phyloP scores from a whole-genome alignment of 2,113 vertebrate species.

The Cyphomyrus discorhynchus region DNA sequence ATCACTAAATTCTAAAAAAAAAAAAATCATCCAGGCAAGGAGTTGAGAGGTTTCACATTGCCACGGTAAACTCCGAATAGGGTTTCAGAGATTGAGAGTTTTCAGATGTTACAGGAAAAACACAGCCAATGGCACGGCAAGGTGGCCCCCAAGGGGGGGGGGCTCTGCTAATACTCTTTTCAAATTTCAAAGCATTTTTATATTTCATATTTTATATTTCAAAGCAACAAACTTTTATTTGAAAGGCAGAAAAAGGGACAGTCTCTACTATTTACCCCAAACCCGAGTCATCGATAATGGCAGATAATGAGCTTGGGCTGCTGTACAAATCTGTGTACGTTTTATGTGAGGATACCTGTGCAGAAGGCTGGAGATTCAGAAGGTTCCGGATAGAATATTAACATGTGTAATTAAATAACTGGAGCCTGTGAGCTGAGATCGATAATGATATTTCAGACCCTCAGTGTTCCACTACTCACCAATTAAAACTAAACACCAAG shows the following conservation, averaged over 20 bases:
- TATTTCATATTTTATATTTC: too few relatives aligned
- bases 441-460: slow-evolving; percentile 61
- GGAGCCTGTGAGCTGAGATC: slow-evolving; percentile 58
- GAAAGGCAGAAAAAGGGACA: neutral
- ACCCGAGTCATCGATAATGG: neutral
- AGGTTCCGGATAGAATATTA: slow-evolving; percentile 58
- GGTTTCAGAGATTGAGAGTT: slow-evolving; percentile 38
- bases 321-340: slow-evolving; percentile 51
- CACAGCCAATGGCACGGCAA: slow-evolving; percentile 32
- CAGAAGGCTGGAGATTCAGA: slow-evolving; percentile 51
- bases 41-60: slow-evolving; percentile 40
- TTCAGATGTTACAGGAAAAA: slow-evolving; percentile 33
- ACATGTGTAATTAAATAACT: slow-evolving; percentile 60
- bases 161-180: slow-evolving; percentile 37
- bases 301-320: slow-evolving; percentile 26
- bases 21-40: slow-evolving; percentile 22
- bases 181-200: slow-evolving; percentile 41
- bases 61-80: slow-evolving; percentile 46
- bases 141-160: slow-evolving; percentile 39
- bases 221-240: neutral
- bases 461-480: slow-evolving; percentile 52
- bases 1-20: too few relatives aligned
- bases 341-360: slow-evolving; percentile 47
- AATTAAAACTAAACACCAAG: slow-evolving; percentile 66
- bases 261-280: neutral